These are phyloP conservation scores for Zygothrica quintamaculata DNA, from an alignment of 2,888 invertebrate genomes.

Conservation along the genomic window DNA sequence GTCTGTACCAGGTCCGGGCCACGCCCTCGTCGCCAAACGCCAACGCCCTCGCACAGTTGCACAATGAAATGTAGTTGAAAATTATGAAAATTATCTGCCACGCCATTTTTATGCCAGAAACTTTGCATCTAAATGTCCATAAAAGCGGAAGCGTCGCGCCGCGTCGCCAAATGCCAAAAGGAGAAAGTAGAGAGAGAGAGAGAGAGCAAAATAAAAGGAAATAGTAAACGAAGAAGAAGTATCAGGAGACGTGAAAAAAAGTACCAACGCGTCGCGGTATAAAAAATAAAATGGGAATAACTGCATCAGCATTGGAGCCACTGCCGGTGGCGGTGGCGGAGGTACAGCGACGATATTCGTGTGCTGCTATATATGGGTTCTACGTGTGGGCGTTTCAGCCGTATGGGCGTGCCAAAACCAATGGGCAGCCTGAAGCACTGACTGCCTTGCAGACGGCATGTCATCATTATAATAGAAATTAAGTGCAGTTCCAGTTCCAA, in stretches of 20 bases:
- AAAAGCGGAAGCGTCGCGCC: slow-evolving; percentile 75
- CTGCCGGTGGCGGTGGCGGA: slow-evolving; percentile 20
- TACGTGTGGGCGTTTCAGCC: slow-evolving; percentile 45
- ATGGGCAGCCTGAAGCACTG: slow-evolving; percentile 25
- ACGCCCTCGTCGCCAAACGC: slow-evolving; percentile 49
- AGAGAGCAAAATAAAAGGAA: slow-evolving; percentile 6
- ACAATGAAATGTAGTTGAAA: slow-evolving; percentile 80
- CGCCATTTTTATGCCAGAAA: slow-evolving; percentile 81
- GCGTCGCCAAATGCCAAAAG: slow-evolving; percentile 63
- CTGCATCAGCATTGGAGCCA: slow-evolving; percentile 7
- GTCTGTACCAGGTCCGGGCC: slow-evolving; percentile 21
- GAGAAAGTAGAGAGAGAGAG: slow-evolving; percentile 14
- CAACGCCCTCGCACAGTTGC: slow-evolving; percentile 66
- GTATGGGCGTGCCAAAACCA: slow-evolving; percentile 44
- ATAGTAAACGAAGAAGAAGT: background rate
- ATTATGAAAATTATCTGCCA: slow-evolving; percentile 80
- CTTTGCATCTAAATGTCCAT: slow-evolving; percentile 81
- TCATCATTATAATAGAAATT: slow-evolving; percentile 76
- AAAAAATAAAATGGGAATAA: slow-evolving; percentile 45
- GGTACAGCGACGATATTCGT: slow-evolving; percentile 24
- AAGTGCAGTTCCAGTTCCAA: slow-evolving; percentile 63
- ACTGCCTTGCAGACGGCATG: slow-evolving; percentile 68
- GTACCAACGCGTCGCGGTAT: slow-evolving; percentile 22
- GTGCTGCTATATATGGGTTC: slow-evolving; percentile 23
- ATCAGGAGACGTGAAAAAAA: background rate